Base-by-base conservation (phyloP, 2,888 invertebrate genomes). In the Xylophagus ater region DNA sequence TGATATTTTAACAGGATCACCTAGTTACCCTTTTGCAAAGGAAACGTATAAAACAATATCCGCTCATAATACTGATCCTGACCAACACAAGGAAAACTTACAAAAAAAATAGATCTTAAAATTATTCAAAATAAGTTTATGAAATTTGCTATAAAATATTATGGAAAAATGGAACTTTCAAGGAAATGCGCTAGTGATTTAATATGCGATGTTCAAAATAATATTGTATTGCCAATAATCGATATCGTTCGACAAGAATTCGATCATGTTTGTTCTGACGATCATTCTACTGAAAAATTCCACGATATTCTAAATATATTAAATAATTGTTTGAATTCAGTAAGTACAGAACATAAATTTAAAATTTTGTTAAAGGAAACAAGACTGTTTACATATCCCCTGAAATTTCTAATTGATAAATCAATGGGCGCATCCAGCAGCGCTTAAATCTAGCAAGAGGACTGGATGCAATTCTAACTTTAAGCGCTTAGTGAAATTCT, bases 311-410 rank as follows among this genome's bases (percentile, higher is more conserved):
- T n/a, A n/a, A n/a, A n/a, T n/a, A n/a, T n/a, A n/a, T n/a, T n/a
- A n/a, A n/a, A n/a, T n/a, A n/a, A n/a, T n/a, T n/a, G n/a, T n/a
- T n/a, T 7, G 13, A 6, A 29, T 20, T 20, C 7, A 20, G 12
- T 40, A 17, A 25, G 21, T 35, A 23, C 40, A 4, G 40, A 40
- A 30, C 34, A 34, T 25, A 37, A 37, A 17, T 38, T 38, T 26
- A 31, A 38, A 32, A 31, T 31, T 12, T 18, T 17, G n/a, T 23
- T 40, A 12, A 20, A 24, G 12, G 31, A 40, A 9, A 5, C 18
- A 13, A 13, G 30, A 17, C 5, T 40, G 13, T 40, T 24, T 20
- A 3, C 4, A 4, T 30, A 35, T 18, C 31, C 35, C n/a, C n/a
- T 21, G 25, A 31, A 31, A 35, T 40, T 40, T 23, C 7, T 40